phyloP scores from a whole-genome alignment of 2,888 invertebrate genomes.

The Hydraecia micacea region DNA sequence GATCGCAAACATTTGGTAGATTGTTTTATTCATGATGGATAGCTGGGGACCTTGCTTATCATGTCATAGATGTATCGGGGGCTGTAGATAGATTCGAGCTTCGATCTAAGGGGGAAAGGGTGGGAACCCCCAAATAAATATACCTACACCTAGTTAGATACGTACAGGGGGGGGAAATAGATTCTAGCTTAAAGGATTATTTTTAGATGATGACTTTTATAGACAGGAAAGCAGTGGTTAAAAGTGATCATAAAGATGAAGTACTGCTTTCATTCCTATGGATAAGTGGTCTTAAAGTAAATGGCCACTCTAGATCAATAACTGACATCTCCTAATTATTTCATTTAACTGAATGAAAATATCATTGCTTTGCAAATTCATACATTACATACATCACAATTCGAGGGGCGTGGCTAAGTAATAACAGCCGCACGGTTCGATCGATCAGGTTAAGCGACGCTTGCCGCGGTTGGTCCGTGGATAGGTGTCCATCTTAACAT shows the following conservation, averaged over 20 bases:
- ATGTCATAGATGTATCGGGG: constrained; percentile 36
- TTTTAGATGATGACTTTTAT: background rate
- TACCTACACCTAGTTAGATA: constrained; percentile 10
- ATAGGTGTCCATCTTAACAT: no score
- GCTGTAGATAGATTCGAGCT: constrained; percentile 23
- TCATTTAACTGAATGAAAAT: background rate
- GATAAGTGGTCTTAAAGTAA: background rate
- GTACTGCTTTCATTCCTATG: background rate
- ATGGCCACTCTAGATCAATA: background rate
- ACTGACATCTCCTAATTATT: background rate
- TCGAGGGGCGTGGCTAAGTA: no score
- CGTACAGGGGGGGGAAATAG: background rate
- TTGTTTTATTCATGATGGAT: constrained; percentile 52
- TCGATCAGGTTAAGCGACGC: no score
- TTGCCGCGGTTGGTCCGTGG: no score
- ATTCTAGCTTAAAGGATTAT: background rate
- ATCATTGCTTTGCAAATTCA: background rate
- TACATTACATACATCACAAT: background rate
- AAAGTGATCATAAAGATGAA: background rate
- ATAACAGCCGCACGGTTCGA: no score
- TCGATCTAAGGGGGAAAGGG: background rate
- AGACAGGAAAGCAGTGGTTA: background rate
- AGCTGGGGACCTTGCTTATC: constrained; percentile 33
- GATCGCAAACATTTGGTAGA: constrained; percentile 15
- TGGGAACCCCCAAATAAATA: constrained; percentile 3